Conservation (phyloP, 1,140 invertebrate genomes). For the Lepidurus couesii region DNA sequence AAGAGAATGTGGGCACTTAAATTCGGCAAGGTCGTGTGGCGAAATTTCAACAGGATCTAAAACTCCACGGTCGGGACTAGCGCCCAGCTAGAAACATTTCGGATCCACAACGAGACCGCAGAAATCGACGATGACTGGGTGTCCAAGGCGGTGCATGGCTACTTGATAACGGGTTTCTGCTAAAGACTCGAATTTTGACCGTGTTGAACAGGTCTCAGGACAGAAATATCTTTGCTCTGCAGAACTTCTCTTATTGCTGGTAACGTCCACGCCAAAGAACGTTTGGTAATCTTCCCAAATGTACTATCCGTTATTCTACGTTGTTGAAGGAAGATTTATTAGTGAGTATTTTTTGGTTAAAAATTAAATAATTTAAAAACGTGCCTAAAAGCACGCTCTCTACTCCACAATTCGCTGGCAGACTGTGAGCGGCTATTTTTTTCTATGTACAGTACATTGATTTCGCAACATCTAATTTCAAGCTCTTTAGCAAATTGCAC, state of each 20-base stretch:
- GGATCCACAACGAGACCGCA: slow-evolving; percentile 24
- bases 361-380: background rate
- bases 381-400: background rate
- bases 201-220: background rate
- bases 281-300: background rate
- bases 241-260: slow-evolving; percentile 7
- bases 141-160: background rate
- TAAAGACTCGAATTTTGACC: background rate
- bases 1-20: slow-evolving; percentile 22
- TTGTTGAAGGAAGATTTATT: background rate
- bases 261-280: background rate
- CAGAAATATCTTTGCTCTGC: background rate
- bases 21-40: background rate
- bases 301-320: slow-evolving; percentile 11
- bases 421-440: slow-evolving; percentile 25
- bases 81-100: background rate
- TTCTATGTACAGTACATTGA: background rate
- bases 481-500: background rate
- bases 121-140: background rate
- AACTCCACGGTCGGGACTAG: background rate
- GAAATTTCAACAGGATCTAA: background rate
- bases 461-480: background rate
- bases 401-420: background rate
- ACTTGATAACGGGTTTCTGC: background rate
- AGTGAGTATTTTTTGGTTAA: background rate